A percentile compares a stretch with the other conserved stretches of the same genome.
These are phyloP conservation scores for Euplagia quadripunctaria DNA, from an alignment of 2,888 invertebrate genomes.

Conservation along the genomic window DNA sequence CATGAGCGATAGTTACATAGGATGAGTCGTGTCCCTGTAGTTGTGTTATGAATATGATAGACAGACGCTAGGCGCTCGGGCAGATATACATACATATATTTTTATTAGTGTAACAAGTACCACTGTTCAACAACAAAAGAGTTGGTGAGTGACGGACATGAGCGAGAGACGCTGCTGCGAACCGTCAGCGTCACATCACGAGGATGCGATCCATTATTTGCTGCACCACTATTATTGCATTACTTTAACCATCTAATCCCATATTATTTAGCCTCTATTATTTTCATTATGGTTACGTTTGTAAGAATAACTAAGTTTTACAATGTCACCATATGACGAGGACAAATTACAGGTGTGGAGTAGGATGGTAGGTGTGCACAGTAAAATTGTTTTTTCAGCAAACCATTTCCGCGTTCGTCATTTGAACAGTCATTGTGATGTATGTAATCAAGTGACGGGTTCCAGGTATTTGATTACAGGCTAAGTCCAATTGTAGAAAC, in stretches of 20 bases:
- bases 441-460: conserved; percentile 49
- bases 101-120: conserved; percentile 33
- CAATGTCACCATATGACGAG: conserved; percentile 79
- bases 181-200: conserved; percentile 62
- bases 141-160: conserved; percentile 37
- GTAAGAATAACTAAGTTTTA: conserved; percentile 79
- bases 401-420: conserved; percentile 68
- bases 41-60: neutral
- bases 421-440: conserved; percentile 47
- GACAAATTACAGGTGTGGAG: conserved; percentile 81
- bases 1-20: conserved; percentile 1
- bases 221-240: conserved; percentile 77
- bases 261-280: conserved; percentile 84
- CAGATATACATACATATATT: conserved; percentile 17
- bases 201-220: conserved; percentile 72
- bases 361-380: conserved; percentile 47
- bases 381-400: conserved; percentile 69
- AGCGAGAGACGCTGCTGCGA: conserved; percentile 36
- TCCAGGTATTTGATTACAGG: conserved; percentile 34
- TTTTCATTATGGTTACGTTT: conserved; percentile 84
- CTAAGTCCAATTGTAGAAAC: conserved; percentile 13
- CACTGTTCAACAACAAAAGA: conserved; percentile 61
- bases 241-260: conserved; percentile 84
- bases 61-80: neutral
- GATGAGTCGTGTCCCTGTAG: neutral